Percentiles rank a stretch among this genome's conserved stretches.
Conservation (phyloP, 2,888 invertebrate species). For the Apamea epomidion region DNA sequence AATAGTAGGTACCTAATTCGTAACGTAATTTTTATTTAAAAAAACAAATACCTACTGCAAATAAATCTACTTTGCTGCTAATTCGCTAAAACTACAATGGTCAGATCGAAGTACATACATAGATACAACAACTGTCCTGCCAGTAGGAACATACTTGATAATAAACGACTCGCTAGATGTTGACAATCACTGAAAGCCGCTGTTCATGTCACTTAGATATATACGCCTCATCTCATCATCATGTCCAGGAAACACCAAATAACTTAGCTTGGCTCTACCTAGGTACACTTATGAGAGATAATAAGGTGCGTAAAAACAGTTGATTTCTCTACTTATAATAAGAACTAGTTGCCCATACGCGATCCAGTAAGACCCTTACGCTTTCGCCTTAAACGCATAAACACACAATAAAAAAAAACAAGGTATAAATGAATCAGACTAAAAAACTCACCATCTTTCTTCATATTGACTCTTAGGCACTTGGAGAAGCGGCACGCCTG, state of each 20-base stretch:
- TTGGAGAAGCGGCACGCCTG: conserved; percentile 98
- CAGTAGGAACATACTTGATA: neutral
- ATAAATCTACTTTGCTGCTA: neutral
- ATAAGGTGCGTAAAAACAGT: no score
- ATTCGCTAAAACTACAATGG: neutral
- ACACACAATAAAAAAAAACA: neutral
- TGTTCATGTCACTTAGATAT: neutral
- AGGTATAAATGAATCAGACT: neutral
- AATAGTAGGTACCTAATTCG: neutral
- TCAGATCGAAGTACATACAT: neutral
- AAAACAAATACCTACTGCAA: neutral
- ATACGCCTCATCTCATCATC: no score
- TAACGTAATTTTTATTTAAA: neutral
- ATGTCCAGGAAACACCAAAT: neutral
- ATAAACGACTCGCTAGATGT: neutral
- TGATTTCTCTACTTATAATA: neutral
- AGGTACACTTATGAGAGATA: neutral
- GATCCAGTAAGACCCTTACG: neutral
- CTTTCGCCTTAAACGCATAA: neutral
- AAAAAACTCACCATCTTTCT: conserved; percentile 94
- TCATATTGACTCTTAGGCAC: conserved; percentile 97
- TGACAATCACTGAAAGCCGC: neutral
- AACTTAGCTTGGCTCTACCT: no score
- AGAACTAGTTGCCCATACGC: neutral
- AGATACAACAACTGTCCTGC: neutral